Base-by-base conservation (phyloP, 1,140 invertebrate species). In the Apis laboriosa region DNA sequence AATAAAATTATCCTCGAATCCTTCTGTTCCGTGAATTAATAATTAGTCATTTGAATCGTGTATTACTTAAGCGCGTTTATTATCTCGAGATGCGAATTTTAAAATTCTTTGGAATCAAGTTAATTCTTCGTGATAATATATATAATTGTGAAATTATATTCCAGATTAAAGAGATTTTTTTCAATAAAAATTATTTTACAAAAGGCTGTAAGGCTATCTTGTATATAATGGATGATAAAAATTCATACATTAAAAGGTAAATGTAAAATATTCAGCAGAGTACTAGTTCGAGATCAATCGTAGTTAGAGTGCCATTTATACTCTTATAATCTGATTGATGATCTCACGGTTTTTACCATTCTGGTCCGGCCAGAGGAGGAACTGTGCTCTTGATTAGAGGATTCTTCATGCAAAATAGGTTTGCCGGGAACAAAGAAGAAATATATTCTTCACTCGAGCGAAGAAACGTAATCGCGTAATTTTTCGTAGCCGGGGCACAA, bases 331-430 rank as follows among this genome's bases (percentile, higher is more conserved):
- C 13, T 53, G 68, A 72, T 55, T 9, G 58, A 55, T 70, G 66
- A 61, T 21, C 34, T 28, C 15, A 34, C n/a, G 51, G 19, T 70
- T 60, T 55, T 58, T 43, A 21, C 17, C 19, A 43, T 21, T 19
- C 9, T 51, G 17, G 1, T 43, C 28, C 19, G 0, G 15, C 21
- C 8, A 13, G 13, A 74, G 19, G 75, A 58, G 66, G 53, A 49
- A 75, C 9, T 2, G 43, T 75, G 43, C 9, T 43, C 72, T 53
- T 76, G 49, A 81, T 81, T 81, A 68, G 53, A 53, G 24, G 15
- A 80, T 58, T 66, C 55, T 49, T 75, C 79, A 28, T 51, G 60
- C 19, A 51, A 64, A 80, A 43, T 56, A 75, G 56, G 8, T 75
- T 75, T 17, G 34, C 34, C 13, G 21, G 28, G 56, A 49, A 17